Evolutionary conservation across 2,888 invertebrate genomes (phyloP).

Genomic region (Cantharis flavilabris): DNA sequence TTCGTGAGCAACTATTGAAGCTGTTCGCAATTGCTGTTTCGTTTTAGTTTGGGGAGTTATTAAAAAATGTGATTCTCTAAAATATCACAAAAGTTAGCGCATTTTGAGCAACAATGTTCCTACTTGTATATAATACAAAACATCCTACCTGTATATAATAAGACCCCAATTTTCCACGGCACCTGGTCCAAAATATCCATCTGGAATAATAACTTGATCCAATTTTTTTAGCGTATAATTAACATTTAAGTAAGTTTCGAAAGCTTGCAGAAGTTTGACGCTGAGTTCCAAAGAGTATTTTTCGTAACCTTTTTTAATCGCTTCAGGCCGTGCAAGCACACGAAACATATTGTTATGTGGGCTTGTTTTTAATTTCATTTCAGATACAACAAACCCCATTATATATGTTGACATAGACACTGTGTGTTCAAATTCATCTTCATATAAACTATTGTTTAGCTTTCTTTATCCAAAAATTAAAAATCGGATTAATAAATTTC

Average conservation of each 20-base stretch:
- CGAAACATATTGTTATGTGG: too few relatives aligned
- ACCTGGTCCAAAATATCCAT: neutral
- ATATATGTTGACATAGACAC: too few relatives aligned
- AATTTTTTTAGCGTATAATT: neutral
- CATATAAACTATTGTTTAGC: neutral
- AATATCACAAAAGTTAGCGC: neutral
- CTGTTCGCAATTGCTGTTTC: too few relatives aligned
- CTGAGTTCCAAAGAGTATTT: constrained; percentile 58
- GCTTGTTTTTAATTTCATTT: constrained; percentile 45
- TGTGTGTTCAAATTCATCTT: neutral
- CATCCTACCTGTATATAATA: neutral
- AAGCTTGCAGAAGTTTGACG: too few relatives aligned
- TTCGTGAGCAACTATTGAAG: constrained; percentile 53
- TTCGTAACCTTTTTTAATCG: too few relatives aligned
- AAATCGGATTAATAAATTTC: too few relatives aligned
- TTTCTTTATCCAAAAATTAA: too few relatives aligned
- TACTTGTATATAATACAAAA: neutral
- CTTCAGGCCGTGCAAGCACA: too few relatives aligned
- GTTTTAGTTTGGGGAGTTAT: neutral
- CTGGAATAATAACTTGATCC: neutral
- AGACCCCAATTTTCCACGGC: constrained; percentile 11
- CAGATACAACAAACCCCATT: constrained; percentile 71
- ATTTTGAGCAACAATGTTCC: too few relatives aligned
- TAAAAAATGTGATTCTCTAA: neutral
- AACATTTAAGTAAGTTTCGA: neutral